Evolutionary conservation across 2,888 invertebrate genomes (phyloP).

Genomic region (Chironomus riparius): DNA sequence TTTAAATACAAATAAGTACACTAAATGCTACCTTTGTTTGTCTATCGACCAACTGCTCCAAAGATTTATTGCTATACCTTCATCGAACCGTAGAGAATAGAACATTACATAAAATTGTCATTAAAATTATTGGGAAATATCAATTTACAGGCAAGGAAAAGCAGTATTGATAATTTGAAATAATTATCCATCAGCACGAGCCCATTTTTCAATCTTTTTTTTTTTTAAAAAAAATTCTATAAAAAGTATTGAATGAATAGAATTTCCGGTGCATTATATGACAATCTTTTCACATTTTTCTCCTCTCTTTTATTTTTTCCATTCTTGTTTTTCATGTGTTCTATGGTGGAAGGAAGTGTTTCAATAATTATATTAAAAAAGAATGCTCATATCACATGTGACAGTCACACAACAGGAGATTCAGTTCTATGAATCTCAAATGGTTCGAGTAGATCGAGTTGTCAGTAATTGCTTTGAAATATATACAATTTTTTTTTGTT

Average conservation of each 20-base stretch:
- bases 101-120: too few species aligned
- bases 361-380: not conserved
- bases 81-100: too few species aligned
- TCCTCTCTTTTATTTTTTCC: not conserved
- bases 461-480: not conserved
- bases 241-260: not conserved
- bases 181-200: slow-evolving; percentile 13
- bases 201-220: not conserved
- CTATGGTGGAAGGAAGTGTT: not conserved
- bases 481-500: too few species aligned
- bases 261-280: slow-evolving; percentile 15
- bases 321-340: not conserved
- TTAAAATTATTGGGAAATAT: not conserved
- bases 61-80: too few species aligned
- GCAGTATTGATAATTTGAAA: not conserved
- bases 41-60: too few species aligned
- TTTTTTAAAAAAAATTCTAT: not conserved
- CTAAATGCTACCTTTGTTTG: too few species aligned
- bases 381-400: not conserved
- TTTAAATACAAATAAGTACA: too few species aligned
- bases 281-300: not conserved
- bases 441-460: not conserved
- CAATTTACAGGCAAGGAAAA: not conserved
- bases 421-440: slow-evolving; percentile 5
- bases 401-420: slow-evolving; percentile 8